phyloP scores from a whole-genome alignment of 2,113 vertebrate genomes.

The Trichomycterus rosablanca region DNA sequence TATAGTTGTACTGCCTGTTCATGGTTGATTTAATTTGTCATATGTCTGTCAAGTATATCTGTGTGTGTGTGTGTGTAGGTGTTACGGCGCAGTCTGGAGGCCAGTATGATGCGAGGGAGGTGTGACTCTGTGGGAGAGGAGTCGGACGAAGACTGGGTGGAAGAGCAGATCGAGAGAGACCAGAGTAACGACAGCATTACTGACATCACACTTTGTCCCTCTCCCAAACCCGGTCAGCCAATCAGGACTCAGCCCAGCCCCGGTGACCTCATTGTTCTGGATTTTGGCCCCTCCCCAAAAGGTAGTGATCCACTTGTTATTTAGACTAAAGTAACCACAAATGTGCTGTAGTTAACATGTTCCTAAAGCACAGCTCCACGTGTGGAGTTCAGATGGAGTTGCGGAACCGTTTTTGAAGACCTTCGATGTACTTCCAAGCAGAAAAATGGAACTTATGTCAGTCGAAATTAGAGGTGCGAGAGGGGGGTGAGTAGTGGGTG shows the following conservation, averaged over 20 bases:
- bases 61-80: slow-evolving; percentile 57
- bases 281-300: slow-evolving; percentile 72
- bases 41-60: too few relatives aligned
- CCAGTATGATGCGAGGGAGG: slow-evolving; percentile 61
- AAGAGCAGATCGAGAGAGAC: slow-evolving; percentile 72
- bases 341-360: too few relatives aligned
- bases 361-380: too few relatives aligned
- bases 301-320: slow-evolving; percentile 44
- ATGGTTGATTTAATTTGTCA: too few relatives aligned
- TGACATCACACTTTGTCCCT: slow-evolving; percentile 59
- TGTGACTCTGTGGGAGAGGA: slow-evolving; percentile 73
- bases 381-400: too few relatives aligned
- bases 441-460: too few relatives aligned
- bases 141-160: slow-evolving; percentile 81
- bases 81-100: slow-evolving; percentile 75
- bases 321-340: too few relatives aligned
- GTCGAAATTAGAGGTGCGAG: too few relatives aligned
- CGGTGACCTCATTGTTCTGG: slow-evolving; percentile 70
- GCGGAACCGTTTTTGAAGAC: too few relatives aligned
- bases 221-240: slow-evolving; percentile 38
- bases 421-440: too few relatives aligned
- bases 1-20: too few relatives aligned
- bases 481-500: too few relatives aligned
- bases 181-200: slow-evolving; percentile 63
- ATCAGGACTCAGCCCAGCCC: slow-evolving; percentile 51